These are phyloP conservation scores for Pedicia rivosa DNA, from an alignment of 2,888 invertebrate species.

Conservation along the genomic window DNA sequence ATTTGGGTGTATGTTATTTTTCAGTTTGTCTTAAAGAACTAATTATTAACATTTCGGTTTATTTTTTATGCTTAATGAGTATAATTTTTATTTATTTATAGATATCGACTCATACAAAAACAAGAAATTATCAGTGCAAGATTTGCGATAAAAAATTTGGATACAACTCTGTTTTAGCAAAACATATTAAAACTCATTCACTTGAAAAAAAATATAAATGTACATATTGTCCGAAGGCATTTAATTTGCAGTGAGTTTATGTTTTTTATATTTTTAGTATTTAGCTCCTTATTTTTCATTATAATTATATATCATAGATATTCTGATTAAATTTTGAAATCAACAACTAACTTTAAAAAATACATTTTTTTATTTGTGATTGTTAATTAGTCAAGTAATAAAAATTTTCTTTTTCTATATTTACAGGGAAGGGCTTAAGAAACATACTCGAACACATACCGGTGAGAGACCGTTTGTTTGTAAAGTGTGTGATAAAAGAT, in stretches of 20 bases:
- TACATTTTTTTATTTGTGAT: too few relatives aligned
- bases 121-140: constrained; percentile 11
- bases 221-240: neutral
- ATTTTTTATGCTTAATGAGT: too few relatives aligned
- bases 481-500: constrained; percentile 7
- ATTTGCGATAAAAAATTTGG: constrained; percentile 11
- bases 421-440: neutral
- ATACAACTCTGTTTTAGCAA: constrained; percentile 9
- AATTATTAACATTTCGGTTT: too few relatives aligned
- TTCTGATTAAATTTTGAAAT: too few relatives aligned
- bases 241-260: too few relatives aligned
- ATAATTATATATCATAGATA: too few relatives aligned
- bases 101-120: constrained; percentile 10
- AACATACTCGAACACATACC: constrained; percentile 9
- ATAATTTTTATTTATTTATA: too few relatives aligned
- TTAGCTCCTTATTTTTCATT: too few relatives aligned
- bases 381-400: neutral
- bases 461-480: constrained; percentile 10
- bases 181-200: constrained; percentile 1
- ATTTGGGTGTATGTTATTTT: too few relatives aligned
- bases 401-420: neutral
- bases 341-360: too few relatives aligned
- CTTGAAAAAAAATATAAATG: constrained; percentile 3
- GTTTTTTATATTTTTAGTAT: too few relatives aligned
- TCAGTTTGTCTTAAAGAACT: too few relatives aligned